These are phyloP conservation scores for Dendrolimus pini DNA, from an alignment of 2,888 invertebrate genomes.

Conservation along the genomic window DNA sequence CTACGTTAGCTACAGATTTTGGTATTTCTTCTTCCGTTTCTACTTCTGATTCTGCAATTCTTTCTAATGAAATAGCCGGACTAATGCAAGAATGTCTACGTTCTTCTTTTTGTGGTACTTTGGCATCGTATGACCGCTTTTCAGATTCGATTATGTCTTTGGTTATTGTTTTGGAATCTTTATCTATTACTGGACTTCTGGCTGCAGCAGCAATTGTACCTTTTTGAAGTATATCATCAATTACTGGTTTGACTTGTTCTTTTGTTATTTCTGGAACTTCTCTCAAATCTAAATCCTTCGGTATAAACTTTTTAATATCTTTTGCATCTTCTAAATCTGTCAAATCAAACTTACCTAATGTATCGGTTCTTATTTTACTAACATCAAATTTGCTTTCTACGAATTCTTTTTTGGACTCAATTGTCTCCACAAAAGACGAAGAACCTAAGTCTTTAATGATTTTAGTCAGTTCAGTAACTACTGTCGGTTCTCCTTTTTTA, in stretches of 20 bases:
- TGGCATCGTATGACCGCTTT: conserved; percentile 65
- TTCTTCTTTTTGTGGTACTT: conserved; percentile 64
- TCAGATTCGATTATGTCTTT: conserved; percentile 60
- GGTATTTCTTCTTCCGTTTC: conserved; percentile 59
- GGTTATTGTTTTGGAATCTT: conserved; percentile 50
- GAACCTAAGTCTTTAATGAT: conserved; percentile 26
- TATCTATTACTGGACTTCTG: conserved; percentile 53
- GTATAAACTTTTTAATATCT: conserved; percentile 33
- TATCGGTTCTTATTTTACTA: conserved; percentile 59
- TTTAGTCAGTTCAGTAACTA: conserved; percentile 23
- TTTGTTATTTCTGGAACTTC: conserved; percentile 54
- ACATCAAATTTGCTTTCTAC: conserved; percentile 52
- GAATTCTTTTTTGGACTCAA: conserved; percentile 22
- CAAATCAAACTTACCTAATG: conserved; percentile 55
- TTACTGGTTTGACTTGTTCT: conserved; percentile 60
- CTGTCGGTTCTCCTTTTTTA: conserved; percentile 26
- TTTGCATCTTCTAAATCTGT: conserved; percentile 31
- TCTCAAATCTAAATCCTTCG: conserved; percentile 38
- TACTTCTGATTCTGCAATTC: conserved; percentile 64
- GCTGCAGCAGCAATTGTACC: conserved; percentile 54
- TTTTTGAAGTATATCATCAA: conserved; percentile 63
- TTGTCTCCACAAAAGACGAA: conserved; percentile 20
- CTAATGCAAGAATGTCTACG: conserved; percentile 67
- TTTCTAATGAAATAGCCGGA: conserved; percentile 65
- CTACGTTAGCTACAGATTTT: conserved; percentile 20